Evolutionary conservation across 2,888 invertebrate genomes (phyloP).

Genomic region (Allygus modestus): DNA sequence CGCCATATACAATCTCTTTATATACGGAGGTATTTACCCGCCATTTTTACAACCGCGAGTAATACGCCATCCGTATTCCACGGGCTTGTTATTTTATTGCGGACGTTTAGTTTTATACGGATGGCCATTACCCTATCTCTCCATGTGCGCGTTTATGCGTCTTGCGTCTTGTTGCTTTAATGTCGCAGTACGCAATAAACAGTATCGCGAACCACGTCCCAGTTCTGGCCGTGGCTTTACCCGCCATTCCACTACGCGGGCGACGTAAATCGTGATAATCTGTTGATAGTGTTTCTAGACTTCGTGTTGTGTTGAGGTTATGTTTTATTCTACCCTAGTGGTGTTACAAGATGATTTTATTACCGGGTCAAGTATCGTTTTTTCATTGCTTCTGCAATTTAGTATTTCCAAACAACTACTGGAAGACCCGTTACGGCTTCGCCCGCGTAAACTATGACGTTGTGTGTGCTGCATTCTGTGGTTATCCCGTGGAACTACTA

Average conservation of each 20-base stretch:
- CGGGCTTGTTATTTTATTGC: constrained; percentile 34
- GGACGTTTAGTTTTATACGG: constrained; percentile 42
- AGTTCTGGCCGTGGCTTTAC: neutral
- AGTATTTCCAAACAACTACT: too few relatives aligned
- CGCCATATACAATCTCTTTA: constrained; percentile 45
- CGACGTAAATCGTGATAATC: neutral
- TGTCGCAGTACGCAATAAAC: constrained; percentile 21
- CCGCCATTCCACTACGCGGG: neutral
- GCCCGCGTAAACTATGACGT: too few relatives aligned
- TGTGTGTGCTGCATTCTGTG: too few relatives aligned
- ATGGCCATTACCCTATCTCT: constrained; percentile 46
- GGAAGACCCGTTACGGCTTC: too few relatives aligned
- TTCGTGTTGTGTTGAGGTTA: too few relatives aligned
- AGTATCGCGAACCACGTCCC: neutral
- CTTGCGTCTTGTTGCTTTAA: constrained; percentile 17
- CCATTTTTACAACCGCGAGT: constrained; percentile 48
- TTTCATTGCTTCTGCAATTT: too few relatives aligned
- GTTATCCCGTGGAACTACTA: too few relatives aligned
- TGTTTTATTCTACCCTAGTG: too few relatives aligned
- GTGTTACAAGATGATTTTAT: too few relatives aligned
- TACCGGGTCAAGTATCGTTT: too few relatives aligned
- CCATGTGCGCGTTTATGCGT: constrained; percentile 41
- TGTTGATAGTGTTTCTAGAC: neutral
- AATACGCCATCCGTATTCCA: constrained; percentile 41
- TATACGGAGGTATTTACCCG: constrained; percentile 41